phyloP scores from a whole-genome alignment of 2,888 invertebrate species.

The Melanostoma scalare region DNA sequence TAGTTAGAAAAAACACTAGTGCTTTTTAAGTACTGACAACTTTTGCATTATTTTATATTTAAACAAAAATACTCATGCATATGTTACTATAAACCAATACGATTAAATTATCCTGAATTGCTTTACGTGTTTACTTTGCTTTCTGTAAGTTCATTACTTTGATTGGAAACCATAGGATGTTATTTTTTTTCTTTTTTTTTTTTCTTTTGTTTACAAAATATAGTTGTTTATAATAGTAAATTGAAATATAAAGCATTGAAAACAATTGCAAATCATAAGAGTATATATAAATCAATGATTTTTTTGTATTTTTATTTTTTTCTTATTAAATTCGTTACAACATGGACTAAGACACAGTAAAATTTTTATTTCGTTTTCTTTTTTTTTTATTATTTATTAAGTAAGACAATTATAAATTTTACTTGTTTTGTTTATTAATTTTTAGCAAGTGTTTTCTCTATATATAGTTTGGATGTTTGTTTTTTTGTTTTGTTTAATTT shows the following conservation, averaged over 20 bases:
- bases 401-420: slow-evolving; percentile 70
- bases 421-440: slow-evolving; percentile 65
- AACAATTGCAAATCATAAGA: slow-evolving; percentile 13
- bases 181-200: slow-evolving; percentile 28
- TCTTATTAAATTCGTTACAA: slow-evolving; percentile 81
- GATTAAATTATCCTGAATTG: slow-evolving; percentile 57
- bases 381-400: slow-evolving; percentile 49
- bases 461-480: slow-evolving; percentile 63
- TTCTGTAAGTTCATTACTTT: slow-evolving; percentile 66
- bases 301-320: slow-evolving; percentile 57
- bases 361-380: slow-evolving; percentile 74
- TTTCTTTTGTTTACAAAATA: slow-evolving; percentile 20
- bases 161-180: slow-evolving; percentile 71
- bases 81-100: slow-evolving; percentile 37
- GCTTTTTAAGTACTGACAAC: slow-evolving; percentile 26
- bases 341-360: slow-evolving; percentile 82
- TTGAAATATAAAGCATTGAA: slow-evolving; percentile 35
- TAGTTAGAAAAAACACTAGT: slow-evolving; percentile 25
- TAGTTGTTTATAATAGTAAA: slow-evolving; percentile 1
- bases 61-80: not conserved
- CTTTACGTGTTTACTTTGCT: slow-evolving; percentile 44
- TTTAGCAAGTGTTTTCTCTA: slow-evolving; percentile 56
- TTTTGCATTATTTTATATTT: slow-evolving; percentile 7
- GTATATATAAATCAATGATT: slow-evolving; percentile 46
- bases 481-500: slow-evolving; percentile 38